phyloP scores from a whole-genome alignment of 2,113 vertebrate genomes.

The Monopterus albus region DNA sequence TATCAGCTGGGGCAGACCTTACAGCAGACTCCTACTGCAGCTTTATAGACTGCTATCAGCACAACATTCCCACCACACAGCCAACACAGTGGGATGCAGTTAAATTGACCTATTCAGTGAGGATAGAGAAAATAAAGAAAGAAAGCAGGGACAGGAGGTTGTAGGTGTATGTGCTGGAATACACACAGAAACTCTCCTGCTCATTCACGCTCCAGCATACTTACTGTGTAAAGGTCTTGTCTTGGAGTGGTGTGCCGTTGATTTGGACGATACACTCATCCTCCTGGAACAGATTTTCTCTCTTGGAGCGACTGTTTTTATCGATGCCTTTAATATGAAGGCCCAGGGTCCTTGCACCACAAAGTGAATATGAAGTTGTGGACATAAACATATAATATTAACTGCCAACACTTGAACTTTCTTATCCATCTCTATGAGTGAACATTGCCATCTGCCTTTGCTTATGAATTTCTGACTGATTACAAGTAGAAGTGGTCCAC shows the following conservation, averaged over 20 bases:
- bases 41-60: conserved; percentile 49
- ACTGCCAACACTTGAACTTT: neutral
- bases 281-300: conserved; percentile 88
- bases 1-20: conserved; percentile 55
- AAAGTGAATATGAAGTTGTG: conserved; percentile 12
- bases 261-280: conserved; percentile 95
- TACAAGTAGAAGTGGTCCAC: neutral
- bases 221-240: conserved; percentile 94
- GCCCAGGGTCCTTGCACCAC: conserved; percentile 87
- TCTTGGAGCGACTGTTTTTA: conserved; percentile 88
- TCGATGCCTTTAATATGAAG: conserved; percentile 93
- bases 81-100: conserved; percentile 38
- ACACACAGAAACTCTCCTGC: neutral
- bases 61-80: conserved; percentile 29
- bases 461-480: conserved; percentile 1
- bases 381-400: conserved; percentile 29
- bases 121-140: neutral
- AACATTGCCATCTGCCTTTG: conserved; percentile 50
- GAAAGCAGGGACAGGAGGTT: neutral
- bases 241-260: conserved; percentile 88
- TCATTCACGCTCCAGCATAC: conserved; percentile 38
- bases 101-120: conserved; percentile 45
- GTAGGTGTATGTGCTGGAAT: conserved; percentile 11
- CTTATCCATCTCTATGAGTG: conserved; percentile 11
- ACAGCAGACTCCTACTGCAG: conserved; percentile 29